Evolutionary conservation across 1,140 invertebrate species (phyloP), one percentile per base, ranked within the genome.

Genomic region (Manduca sexta): DNA sequence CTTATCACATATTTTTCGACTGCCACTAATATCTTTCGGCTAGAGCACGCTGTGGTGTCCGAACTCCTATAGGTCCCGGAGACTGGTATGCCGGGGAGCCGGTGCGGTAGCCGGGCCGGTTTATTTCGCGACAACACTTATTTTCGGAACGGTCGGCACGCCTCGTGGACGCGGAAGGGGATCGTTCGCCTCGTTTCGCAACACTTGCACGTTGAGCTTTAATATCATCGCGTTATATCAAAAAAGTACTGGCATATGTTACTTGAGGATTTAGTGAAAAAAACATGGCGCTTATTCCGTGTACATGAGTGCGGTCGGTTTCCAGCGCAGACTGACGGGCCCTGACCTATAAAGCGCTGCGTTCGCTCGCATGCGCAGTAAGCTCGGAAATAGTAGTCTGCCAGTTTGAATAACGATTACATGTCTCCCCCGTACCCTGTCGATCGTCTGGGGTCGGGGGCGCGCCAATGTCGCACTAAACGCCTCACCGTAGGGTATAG

Each of bases 351-450:
- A 69, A 76, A 76, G 50, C 64, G 60, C 62, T 47, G 53, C 54
- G 49, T 59, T 51, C 64, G 54, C 67, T 54, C 74, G 78, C 80
- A 77, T 80, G 80, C 80, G 80, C 72, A 60, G 40, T 55, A 47
- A 63, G 64, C 61, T 67, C 67, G 59, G 64, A 70, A 71, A 74
- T 64, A 64, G 50, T 52, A 52, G 69, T 74, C 73, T 69, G 67
- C 66, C 64, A 64, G 68, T 69, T 64, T 70, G 69, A 74, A 71
- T 80, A 82, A 82, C 81, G 81, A 84, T 82, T 77, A 72, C 64
- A 65, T 62, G 61, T 69, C 54, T 47, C 71, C 78, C 77, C 66
- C 64, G 49, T 48, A 48, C 59, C 60, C 57, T 31, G 52, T 55
- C 54, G 54, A 45, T 48, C 48, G 80, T 84, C 80, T 83, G 76